Evolutionary conservation across 2,797 vertebrate species (phyloP).

Genomic region (Hybognathus amarus): DNA sequence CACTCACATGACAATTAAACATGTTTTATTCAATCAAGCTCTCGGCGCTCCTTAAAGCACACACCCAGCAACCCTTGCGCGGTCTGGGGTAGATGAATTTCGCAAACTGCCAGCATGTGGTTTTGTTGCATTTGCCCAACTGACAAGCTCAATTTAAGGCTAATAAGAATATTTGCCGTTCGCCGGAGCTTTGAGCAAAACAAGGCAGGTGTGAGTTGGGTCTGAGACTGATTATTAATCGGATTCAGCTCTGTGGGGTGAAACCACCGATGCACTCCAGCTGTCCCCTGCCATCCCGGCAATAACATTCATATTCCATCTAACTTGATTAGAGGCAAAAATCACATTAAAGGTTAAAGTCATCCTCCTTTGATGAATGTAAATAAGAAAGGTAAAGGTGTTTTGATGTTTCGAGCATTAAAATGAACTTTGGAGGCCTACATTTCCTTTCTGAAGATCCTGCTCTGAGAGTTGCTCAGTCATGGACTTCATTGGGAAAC

Average conservation of each 20-base stretch:
- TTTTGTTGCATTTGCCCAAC: constrained; percentile 56
- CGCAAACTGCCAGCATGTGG: constrained; percentile 60
- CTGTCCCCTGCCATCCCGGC: constrained; percentile 44
- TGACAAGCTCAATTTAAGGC: constrained; percentile 57
- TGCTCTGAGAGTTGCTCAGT: neutral
- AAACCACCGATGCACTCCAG: constrained; percentile 52
- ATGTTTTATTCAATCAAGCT: constrained; percentile 78
- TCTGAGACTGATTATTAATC: constrained; percentile 65
- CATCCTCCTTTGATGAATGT: constrained; percentile 30
- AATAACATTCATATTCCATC: constrained; percentile 36
- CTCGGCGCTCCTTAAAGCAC: constrained; percentile 55
- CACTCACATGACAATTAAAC: constrained; percentile 71
- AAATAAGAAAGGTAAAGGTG: constrained; percentile 36
- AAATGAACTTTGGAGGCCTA: constrained; percentile 22
- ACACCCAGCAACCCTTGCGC: constrained; percentile 64
- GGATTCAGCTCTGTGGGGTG: constrained; percentile 66
- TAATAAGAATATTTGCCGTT: constrained; percentile 65
- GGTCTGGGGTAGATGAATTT: constrained; percentile 77
- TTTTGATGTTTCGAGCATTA: constrained; percentile 32
- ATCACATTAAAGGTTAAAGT: constrained; percentile 53
- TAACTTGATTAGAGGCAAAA: constrained; percentile 56
- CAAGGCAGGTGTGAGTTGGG: constrained; percentile 50
- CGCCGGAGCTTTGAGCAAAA: constrained; percentile 41
- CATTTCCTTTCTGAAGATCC: constrained; percentile 1
- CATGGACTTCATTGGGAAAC: neutral